phyloP scores from a whole-genome alignment of 1,140 invertebrate genomes.

The Triops longicaudatus region DNA sequence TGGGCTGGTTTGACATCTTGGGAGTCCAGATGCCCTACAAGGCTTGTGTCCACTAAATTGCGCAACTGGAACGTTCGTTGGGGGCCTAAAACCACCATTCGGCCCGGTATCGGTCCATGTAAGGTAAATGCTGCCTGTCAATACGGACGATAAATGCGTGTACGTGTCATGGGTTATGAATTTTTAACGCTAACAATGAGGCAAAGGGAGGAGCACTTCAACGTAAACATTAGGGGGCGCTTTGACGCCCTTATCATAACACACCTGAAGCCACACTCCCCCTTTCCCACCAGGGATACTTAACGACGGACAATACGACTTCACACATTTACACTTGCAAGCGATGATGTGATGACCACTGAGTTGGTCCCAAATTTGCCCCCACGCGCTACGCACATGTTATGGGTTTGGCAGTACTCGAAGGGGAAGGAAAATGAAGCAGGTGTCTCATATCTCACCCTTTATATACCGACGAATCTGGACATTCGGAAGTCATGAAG shows the following conservation, averaged over 20 bases:
- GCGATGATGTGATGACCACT: neutral
- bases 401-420: neutral
- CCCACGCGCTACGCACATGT: neutral
- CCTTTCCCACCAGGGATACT: neutral
- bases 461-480: neutral
- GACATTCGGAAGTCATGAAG: no score
- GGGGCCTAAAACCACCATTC: slow-evolving; percentile 27
- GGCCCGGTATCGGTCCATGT: slow-evolving; percentile 20
- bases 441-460: neutral
- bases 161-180: neutral
- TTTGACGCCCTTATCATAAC: neutral
- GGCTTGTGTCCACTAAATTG: slow-evolving; percentile 18
- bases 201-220: neutral
- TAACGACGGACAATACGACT: neutral
- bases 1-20: neutral
- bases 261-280: slow-evolving; percentile 9
- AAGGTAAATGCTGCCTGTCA: neutral
- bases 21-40: neutral
- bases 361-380: neutral
- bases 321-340: slow-evolving; percentile 3
- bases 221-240: neutral
- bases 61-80: slow-evolving; percentile 28
- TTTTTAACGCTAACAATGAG: neutral
- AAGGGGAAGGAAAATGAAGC: neutral
- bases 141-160: neutral